These are phyloP conservation scores for Clarias fuscus DNA, from an alignment of 2,797 vertebrate genomes.

Conservation along the genomic window DNA sequence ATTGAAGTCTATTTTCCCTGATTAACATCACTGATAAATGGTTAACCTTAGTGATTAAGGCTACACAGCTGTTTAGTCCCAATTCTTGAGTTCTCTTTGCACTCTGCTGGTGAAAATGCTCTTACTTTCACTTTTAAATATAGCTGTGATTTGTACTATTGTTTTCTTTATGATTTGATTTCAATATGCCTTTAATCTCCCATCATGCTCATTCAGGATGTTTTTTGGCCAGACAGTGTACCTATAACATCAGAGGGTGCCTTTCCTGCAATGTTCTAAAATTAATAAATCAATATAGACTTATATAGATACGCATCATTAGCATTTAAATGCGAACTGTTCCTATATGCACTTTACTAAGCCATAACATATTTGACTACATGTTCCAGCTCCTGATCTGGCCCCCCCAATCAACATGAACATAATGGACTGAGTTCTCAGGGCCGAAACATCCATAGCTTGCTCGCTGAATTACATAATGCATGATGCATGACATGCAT, in stretches of 20 bases:
- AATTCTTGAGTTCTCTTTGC: too few relatives aligned
- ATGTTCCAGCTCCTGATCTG: background rate
- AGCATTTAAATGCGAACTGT: background rate
- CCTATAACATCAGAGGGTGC: background rate
- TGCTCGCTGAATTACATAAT: slow-evolving; percentile 42
- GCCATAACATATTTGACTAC: background rate
- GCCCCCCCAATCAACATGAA: slow-evolving; percentile 1
- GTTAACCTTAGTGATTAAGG: too few relatives aligned
- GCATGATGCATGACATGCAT: slow-evolving; percentile 26
- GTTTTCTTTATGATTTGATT: too few relatives aligned
- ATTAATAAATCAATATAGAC: background rate
- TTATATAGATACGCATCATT: background rate
- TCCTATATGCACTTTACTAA: background rate
- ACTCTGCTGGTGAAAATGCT: too few relatives aligned
- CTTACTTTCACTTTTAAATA: too few relatives aligned
- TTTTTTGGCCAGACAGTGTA: too few relatives aligned
- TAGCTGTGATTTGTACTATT: too few relatives aligned
- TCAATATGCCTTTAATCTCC: too few relatives aligned
- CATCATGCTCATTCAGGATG: too few relatives aligned
- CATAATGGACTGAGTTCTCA: background rate
- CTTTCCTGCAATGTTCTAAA: background rate
- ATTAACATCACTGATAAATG: too few relatives aligned
- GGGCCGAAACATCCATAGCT: background rate
- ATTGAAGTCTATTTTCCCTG: too few relatives aligned
- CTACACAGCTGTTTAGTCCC: too few relatives aligned